These are phyloP conservation scores for Ostrea denselamellosa DNA, from an alignment of 1,140 invertebrate species.

Conservation along the genomic window DNA sequence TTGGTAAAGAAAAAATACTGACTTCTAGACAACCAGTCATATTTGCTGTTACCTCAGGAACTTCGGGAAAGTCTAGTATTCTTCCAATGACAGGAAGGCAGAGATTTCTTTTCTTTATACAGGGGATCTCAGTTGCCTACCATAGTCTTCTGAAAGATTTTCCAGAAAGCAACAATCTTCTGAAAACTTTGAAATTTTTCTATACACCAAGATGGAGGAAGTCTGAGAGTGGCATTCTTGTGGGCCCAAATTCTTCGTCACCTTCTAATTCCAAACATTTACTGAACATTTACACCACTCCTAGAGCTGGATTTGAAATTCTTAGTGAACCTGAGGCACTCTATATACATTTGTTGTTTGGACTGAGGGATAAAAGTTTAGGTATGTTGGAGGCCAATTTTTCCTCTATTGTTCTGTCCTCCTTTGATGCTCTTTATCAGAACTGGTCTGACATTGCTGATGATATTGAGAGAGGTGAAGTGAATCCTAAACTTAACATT, in stretches of 20 bases:
- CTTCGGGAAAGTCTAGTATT: constrained; percentile 73
- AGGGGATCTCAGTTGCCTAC: constrained; percentile 71
- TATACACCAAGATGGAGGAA: constrained; percentile 72
- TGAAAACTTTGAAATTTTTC: constrained; percentile 76
- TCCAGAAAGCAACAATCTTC: constrained; percentile 63
- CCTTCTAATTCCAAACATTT: constrained; percentile 72
- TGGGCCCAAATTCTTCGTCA: constrained; percentile 76
- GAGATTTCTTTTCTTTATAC: constrained; percentile 69
- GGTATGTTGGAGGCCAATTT: constrained; percentile 78
- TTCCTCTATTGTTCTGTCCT: constrained; percentile 74
- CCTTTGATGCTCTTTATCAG: constrained; percentile 68
- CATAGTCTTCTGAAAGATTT: constrained; percentile 66
- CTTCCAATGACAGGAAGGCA: constrained; percentile 72
- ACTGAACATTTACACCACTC: constrained; percentile 75
- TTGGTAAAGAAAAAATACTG: constrained; percentile 72
- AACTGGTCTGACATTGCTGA: constrained; percentile 66
- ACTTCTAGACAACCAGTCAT: constrained; percentile 66
- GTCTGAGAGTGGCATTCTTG: constrained; percentile 68
- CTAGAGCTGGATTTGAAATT: constrained; percentile 72
- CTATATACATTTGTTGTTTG: constrained; percentile 77
- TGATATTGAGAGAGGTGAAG: constrained; percentile 72
- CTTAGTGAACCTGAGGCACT: constrained; percentile 74
- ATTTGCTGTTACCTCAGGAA: constrained; percentile 77
- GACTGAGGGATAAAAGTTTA: constrained; percentile 72
- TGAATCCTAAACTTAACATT: constrained; percentile 69